Percentiles rank a stretch among this genome's conserved stretches.
Conservation (phyloP, 1,140 invertebrate species). For the Ericerus pela region DNA sequence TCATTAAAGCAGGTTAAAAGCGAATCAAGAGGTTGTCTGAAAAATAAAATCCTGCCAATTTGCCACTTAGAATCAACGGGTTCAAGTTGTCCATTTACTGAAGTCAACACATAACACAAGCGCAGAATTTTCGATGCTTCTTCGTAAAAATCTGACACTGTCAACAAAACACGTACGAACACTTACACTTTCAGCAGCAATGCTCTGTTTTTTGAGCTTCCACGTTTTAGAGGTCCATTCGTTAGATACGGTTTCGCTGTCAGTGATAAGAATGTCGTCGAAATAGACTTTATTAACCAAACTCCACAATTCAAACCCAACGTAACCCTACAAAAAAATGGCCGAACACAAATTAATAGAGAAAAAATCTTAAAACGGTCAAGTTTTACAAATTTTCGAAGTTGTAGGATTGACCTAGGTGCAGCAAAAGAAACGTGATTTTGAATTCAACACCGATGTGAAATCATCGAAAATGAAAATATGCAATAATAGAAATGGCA, state of each 20-base stretch:
- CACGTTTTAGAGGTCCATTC: constrained; percentile 73
- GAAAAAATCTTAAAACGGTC: too few relatives aligned
- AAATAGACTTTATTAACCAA: constrained; percentile 89
- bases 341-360: too few relatives aligned
- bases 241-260: constrained; percentile 60
- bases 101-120: neutral
- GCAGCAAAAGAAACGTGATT: too few relatives aligned
- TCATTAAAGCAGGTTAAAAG: too few relatives aligned
- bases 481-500: too few relatives aligned
- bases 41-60: neutral
- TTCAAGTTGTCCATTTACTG: neutral
- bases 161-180: neutral
- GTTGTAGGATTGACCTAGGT: too few relatives aligned
- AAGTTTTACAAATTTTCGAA: too few relatives aligned
- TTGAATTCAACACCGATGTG: too few relatives aligned
- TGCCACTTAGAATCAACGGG: neutral
- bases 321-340: constrained; percentile 65
- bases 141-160: neutral
- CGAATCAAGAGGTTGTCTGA: too few relatives aligned
- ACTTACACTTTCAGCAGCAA: constrained; percentile 54
- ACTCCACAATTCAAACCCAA: constrained; percentile 96
- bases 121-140: neutral
- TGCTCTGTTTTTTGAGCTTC: constrained; percentile 63
- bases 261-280: constrained; percentile 89
- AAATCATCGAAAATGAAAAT: too few relatives aligned